Evolutionary conservation across 2,113 vertebrate genomes (phyloP).

Genomic region (Egretta garzetta): DNA sequence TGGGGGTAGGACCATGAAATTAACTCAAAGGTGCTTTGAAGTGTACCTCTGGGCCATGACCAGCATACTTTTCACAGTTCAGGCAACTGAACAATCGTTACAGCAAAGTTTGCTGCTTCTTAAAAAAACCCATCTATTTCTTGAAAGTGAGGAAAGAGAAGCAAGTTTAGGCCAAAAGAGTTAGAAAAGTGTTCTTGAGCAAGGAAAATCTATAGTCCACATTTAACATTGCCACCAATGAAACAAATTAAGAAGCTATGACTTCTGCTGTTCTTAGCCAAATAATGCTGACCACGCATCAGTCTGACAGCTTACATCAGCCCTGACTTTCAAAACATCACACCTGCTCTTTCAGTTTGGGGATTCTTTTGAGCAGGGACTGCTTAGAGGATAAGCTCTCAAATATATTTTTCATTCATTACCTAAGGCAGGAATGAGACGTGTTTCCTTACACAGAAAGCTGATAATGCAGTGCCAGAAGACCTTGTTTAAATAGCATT

Average conservation of each 20-base stretch:
- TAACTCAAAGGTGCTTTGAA: background rate
- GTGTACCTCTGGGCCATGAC: background rate
- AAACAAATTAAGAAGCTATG: background rate
- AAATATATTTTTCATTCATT: constrained; percentile 47
- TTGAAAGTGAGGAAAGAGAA: background rate
- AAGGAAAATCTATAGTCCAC: background rate
- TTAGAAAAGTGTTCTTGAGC: background rate
- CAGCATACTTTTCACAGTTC: background rate
- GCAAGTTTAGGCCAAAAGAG: background rate
- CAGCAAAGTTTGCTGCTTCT: background rate
- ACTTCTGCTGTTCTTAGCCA: background rate
- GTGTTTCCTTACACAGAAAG: constrained; percentile 56
- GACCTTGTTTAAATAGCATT: constrained; percentile 42
- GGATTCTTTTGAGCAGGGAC: background rate
- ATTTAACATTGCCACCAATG: background rate
- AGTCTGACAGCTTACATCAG: background rate
- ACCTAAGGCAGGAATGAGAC: constrained; percentile 42
- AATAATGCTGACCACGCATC: background rate
- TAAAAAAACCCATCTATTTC: background rate
- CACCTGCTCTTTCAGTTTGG: constrained; percentile 21
- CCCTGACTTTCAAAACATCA: constrained; percentile 1
- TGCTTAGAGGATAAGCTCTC: background rate
- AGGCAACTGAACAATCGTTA: background rate
- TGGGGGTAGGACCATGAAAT: background rate
- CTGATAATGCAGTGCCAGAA: constrained; percentile 55